phyloP scores from a whole-genome alignment of 2,113 vertebrate genomes.

The Austrofundulus limnaeus region DNA sequence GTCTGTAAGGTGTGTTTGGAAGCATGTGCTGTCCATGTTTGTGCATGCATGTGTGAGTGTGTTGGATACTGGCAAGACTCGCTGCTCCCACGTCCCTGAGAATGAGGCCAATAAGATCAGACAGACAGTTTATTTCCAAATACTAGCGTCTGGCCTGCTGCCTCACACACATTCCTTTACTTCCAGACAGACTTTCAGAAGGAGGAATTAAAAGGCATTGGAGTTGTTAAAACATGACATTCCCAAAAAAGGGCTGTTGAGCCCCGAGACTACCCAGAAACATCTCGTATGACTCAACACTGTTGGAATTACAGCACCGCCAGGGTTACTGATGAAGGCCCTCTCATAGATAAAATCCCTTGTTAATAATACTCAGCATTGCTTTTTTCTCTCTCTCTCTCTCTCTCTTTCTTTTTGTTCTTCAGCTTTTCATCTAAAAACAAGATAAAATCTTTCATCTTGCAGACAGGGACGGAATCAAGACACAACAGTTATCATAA shows the following conservation, averaged over 20 bases:
- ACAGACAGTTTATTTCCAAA: conserved; percentile 82
- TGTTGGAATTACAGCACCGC: conserved; percentile 95
- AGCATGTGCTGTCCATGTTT: conserved; percentile 18
- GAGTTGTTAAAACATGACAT: conserved; percentile 96
- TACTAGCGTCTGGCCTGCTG: conserved; percentile 80
- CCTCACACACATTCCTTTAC: conserved; percentile 87
- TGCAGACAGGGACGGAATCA: not conserved
- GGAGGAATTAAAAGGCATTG: conserved; percentile 83
- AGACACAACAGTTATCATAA: not conserved
- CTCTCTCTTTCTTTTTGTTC: conserved; percentile 33
- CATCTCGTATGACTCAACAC: conserved; percentile 94
- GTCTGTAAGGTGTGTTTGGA: conserved; percentile 35
- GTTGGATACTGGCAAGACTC: conserved; percentile 41
- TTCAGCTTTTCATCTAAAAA: conserved; percentile 16
- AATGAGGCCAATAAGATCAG: conserved; percentile 67
- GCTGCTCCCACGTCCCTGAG: conserved; percentile 75
- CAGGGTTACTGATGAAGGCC: conserved; percentile 79
- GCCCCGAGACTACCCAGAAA: conserved; percentile 89
- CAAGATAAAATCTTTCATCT: conserved; percentile 9
- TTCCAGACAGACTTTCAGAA: conserved; percentile 89
- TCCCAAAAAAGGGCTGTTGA: conserved; percentile 97
- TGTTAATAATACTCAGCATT: conserved; percentile 14
- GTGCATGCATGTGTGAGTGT: conserved; percentile 20
- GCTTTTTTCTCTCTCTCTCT: too few relatives aligned
- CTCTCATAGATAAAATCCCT: conserved; percentile 50